Base-by-base conservation (phyloP, 2,797 vertebrate genomes). In the Anableps anableps region DNA sequence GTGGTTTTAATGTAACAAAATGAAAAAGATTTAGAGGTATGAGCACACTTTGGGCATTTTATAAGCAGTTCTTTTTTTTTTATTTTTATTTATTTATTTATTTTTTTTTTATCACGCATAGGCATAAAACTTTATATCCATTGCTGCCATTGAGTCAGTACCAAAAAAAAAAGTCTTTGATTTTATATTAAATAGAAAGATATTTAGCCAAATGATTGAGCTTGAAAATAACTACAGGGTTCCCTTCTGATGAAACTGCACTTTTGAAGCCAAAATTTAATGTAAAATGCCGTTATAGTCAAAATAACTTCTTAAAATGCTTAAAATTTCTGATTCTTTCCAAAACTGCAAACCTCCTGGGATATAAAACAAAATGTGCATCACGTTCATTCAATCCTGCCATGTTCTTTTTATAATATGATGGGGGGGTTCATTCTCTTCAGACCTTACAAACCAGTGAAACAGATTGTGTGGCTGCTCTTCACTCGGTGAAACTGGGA, bases 401-500 rank as follows among this genome's bases (percentile, higher is more conserved):
- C 2, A 41, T 23, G 0, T 23, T 66, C 8, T 64, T 55, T 50
- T 3, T 68, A 75, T 76, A 43, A 16, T 11, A 41, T 31, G 7
- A 58, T n/a, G n/a, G n/a, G n/a, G n/a, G n/a, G n/a, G n/a, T 48
- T 36, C 23, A 29, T 7, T n/a, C 76, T 58, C 3, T 26, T 75
- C 6, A 16, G 64, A 19, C 23, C 23, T 21, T 31, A 21, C 53
- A 79, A 78, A 26, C 23, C 51, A 48, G 79, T 79, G 14, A 73
- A 73, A 9, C 41, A 6, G 13, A 76, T 50, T 43, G 43, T 80
- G 34, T 74, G 11, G 62, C 16, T 80, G 41, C 45, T 48, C 64
- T 86, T 78, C 29, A 75, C 58, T 82, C 26, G 43, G 80, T 85
- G 77, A n/a, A 92, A 88, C 83, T 80, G 41, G 74, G 43, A 74